These are phyloP conservation scores for Tetropium fuscum DNA, from an alignment of 2,888 invertebrate species.

Conservation along the genomic window DNA sequence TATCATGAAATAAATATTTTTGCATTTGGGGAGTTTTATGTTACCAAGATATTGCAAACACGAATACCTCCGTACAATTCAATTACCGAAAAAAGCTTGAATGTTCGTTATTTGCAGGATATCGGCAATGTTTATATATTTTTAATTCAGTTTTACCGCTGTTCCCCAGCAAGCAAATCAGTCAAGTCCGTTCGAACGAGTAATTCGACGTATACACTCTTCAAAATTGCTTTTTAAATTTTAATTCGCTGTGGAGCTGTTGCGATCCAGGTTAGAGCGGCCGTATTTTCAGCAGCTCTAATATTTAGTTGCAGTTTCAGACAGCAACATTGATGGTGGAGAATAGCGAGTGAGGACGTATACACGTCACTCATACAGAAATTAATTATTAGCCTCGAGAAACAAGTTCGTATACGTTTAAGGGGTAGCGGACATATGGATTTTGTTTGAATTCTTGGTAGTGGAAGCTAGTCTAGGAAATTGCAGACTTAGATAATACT, in stretches of 20 bases:
- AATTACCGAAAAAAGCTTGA: constrained; percentile 15
- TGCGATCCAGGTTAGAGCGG: constrained; percentile 34
- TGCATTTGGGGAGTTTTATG: too few relatives aligned
- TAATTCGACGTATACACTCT: constrained; percentile 56
- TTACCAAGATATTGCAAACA: background rate
- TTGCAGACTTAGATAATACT: too few relatives aligned
- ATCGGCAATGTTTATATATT: constrained; percentile 36
- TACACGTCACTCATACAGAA: constrained; percentile 18
- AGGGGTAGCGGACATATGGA: too few relatives aligned
- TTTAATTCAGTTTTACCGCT: constrained; percentile 47
- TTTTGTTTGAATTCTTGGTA: too few relatives aligned
- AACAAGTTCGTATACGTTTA: constrained; percentile 23
- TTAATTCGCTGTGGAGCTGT: constrained; percentile 48
- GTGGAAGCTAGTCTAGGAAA: too few relatives aligned
- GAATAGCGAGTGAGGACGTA: constrained; percentile 11
- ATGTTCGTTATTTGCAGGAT: constrained; percentile 14
- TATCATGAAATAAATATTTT: too few relatives aligned
- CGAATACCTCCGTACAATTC: constrained; percentile 7
- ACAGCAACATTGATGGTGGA: constrained; percentile 1
- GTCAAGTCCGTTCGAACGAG: constrained; percentile 50
- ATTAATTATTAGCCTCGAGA: constrained; percentile 29
- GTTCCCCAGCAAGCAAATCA: constrained; percentile 47
- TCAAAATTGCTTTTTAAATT: constrained; percentile 60
- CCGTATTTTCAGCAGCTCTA: constrained; percentile 42
- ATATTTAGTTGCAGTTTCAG: constrained; percentile 40